Base-by-base conservation (phyloP, 2,888 invertebrate species). In the Pristionchus mayeri region DNA sequence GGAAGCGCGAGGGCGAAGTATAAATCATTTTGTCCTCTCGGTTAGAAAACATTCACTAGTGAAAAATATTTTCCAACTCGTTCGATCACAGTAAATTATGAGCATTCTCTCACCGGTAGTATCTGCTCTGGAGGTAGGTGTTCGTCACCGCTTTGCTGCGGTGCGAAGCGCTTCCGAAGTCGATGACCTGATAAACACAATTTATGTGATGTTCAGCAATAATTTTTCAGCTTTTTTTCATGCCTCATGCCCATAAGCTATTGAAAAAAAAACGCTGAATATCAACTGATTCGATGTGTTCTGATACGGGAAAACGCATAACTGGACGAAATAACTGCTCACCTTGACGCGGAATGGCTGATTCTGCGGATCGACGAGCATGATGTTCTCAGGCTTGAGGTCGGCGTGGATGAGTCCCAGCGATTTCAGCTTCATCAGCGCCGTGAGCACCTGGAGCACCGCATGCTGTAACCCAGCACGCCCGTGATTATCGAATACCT, bases 71-170 rank as follows among this genome's bases (percentile, higher is more conserved):
- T n/a, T n/a, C n/a, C n/a, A n/a, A n/a, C n/a, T n/a, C n/a, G n/a
- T n/a, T n/a, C n/a, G n/a, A n/a, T n/a, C n/a, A n/a, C n/a, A n/a
- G n/a, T n/a, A n/a, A n/a, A n/a, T n/a, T n/a, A n/a, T n/a, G n/a
- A n/a, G n/a, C n/a, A n/a, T n/a, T n/a, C n/a, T n/a, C 79, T 44
- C 85, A 94, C 94, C 98, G 96, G 94, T 99, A 99, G 93, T 99
- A 99, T 93, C 99, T 95, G 92, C 98, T 98, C 94, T 99, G 99
- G 92, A 99, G 95, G 94, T 99, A 99, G 13, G 99, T 99, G 93
- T 99, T 99, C 94, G 98, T 98, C 80, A 99, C 98, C 21, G 98
- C 98, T 94, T 99, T 99, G 94, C 97, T 97, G 91, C 98, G 98
- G 94, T 99, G 98, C 86, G 98, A 98, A 84, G 99, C 99, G 93